Evolutionary conservation across 2,113 vertebrate species (phyloP).

Genomic region (Pipra filicauda): DNA sequence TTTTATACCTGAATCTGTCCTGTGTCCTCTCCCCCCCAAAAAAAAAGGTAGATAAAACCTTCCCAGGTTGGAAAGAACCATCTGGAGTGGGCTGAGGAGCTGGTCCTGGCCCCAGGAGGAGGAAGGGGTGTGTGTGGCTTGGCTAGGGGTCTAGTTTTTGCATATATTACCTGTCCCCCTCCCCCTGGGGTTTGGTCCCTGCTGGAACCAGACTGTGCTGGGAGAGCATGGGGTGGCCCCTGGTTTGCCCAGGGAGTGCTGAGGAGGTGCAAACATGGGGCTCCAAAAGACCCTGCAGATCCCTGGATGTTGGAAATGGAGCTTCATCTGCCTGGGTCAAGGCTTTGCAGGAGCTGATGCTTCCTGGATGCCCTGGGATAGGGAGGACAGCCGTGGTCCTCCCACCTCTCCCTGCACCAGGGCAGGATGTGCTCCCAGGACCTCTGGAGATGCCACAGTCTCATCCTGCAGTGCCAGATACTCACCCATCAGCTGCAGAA

Average conservation of each 20-base stretch:
- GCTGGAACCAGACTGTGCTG: neutral
- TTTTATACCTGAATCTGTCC: neutral
- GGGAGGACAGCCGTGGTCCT: accelerated
- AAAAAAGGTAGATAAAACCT: accelerated
- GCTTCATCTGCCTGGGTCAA: no score
- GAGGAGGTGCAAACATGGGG: neutral
- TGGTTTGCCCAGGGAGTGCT: neutral
- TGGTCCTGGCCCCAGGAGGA: neutral
- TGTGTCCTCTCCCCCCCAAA: no score
- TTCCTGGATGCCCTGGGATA: neutral
- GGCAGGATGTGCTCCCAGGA: neutral
- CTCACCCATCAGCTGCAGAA: neutral
- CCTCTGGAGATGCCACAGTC: accelerated
- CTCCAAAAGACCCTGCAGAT: neutral
- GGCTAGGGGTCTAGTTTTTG: neutral
- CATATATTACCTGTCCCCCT: accelerated
- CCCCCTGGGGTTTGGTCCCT: neutral
- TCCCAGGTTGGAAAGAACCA: neutral
- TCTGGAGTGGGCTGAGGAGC: neutral
- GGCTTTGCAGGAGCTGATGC: neutral
- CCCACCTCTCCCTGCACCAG: accelerated
- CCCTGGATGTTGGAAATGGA: neutral
- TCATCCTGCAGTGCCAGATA: neutral
- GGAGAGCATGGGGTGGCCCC: neutral
- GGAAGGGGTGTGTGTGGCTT: neutral